Evolutionary conservation across 2,113 vertebrate species (phyloP), one percentile per base, ranked within the genome.

Genomic region (Etheostoma spectabile): DNA sequence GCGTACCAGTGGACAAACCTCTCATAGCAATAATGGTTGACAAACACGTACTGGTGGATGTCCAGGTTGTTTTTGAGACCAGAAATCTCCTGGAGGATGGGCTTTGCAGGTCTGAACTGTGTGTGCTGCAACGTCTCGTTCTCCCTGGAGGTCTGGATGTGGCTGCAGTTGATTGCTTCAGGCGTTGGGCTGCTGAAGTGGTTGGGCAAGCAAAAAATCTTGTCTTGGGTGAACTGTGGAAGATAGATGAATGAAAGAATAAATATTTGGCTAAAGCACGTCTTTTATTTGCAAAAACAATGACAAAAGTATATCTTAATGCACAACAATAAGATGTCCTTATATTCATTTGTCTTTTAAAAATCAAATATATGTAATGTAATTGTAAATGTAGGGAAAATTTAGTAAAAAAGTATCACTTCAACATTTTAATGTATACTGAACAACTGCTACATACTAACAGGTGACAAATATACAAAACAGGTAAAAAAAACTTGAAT

Each of bases 21-120:
- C 86, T 98, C 97, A 0, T 98, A 98, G 92, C 97, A 98, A n/a
- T 96, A 95, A 87, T 96, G 94, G 91, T 98, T 97, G 61, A 98
- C 94, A 24, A 96, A 98, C 82, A 95, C 92, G 4, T 98, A 98
- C 55, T 98, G 97, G 82, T 97, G 97, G 45, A 97, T 94, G 88
- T 98, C 97, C 67, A 98, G 86, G 76, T 96, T 92, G 80, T 97
- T 98, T 74, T 93, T 96, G 30, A 95, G 93, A 15, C 97, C 96
- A 0, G 82, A 90, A 74, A 96, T 89, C 89, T 96, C 95, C 38
- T 42, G 82, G 6, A 93, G 62, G 49, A 93, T 75, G 1, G 93
- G 85, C 61, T 69, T 82, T 0, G 13, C 65, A 1, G 88, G 88
- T 13, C 55, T 77, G 55, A 66, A 83, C 68, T 66, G 53, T 5